Evolutionary conservation across 2,797 vertebrate genomes (phyloP).

Genomic region (Melanotaenia trifasciata): DNA sequence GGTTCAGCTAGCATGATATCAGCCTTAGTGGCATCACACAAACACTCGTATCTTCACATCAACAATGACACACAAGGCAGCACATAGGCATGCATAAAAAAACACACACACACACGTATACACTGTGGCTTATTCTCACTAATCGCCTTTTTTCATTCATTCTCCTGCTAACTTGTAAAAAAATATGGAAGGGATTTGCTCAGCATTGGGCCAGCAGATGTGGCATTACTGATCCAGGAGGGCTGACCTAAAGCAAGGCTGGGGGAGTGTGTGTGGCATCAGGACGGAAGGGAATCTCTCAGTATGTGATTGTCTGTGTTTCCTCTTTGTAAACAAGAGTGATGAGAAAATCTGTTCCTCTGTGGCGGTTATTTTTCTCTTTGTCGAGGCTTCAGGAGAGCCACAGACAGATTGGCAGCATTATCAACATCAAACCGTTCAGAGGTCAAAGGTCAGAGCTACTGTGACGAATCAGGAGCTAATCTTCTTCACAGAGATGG

Average conservation of each 20-base stretch:
- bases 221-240: conserved; percentile 44
- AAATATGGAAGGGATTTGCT: conserved; percentile 63
- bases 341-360: conserved; percentile 14
- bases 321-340: conserved; percentile 23
- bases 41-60: conserved; percentile 1
- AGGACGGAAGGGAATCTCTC: not conserved
- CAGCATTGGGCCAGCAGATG: conserved; percentile 40
- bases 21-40: conserved; percentile 22
- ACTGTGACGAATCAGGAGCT: not conserved
- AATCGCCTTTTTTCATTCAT: conserved; percentile 56
- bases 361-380: conserved; percentile 8
- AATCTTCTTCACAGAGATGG: conserved; percentile 4
- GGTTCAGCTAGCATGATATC: conserved; percentile 22
- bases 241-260: conserved; percentile 27
- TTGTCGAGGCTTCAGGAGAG: conserved; percentile 11
- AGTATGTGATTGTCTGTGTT: conserved; percentile 13
- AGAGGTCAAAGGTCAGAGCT: conserved; percentile 30
- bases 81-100: not conserved
- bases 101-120: conserved; percentile 14
- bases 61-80: conserved; percentile 5
- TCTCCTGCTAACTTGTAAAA: conserved; percentile 42
- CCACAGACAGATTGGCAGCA: conserved; percentile 19
- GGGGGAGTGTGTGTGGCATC: conserved; percentile 16
- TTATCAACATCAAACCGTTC: conserved; percentile 10
- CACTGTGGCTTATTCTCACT: conserved; percentile 37